Evolutionary conservation across 2,888 invertebrate species (phyloP), one percentile per base, ranked within the genome.

Genomic region (Pollenia griseotomentosa): DNA sequence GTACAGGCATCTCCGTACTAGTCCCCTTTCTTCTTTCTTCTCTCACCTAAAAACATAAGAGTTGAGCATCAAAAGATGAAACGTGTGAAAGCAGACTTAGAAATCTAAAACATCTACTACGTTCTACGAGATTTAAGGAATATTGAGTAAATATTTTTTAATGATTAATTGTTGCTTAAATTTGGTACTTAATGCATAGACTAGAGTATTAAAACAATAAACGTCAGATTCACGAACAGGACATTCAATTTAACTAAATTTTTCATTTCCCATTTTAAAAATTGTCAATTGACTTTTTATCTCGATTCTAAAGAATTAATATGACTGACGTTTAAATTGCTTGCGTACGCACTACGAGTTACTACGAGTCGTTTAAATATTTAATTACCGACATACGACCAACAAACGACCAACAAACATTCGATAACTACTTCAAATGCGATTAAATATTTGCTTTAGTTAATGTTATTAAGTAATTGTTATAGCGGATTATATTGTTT

Each of bases 131-230:
- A 57, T 46, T 59, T 16, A 46, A 48, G 16, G 33, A 10, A 59
- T 23, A 33, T 48, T 61, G 23, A 57, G 23, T 44, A 65, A 10
- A 57, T 79, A 48, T 51, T 70, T 51, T 33, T 23, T 46, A 33
- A 46, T 68, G 65, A n/a, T 19, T 68, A 57, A 70, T 68, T 33
- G 14, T 66, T 51, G n/a, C 12, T 68, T 68, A 61, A 42, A 40
- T 23, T 65, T 53, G 11, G 14, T 57, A 33, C 48, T 73, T 16
- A 23, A 46, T 65, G 46, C 68, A 44, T 63, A 46, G 59, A 48
- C 61, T 77, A 77, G 14, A 78, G 59, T 65, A 78, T 55, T 84
- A 71, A 65, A 70, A 61, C 71, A 63, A 74, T 71, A 61, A 79
- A 83, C 78, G 78, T 73, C 57, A 77, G 75, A 61, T 59, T 42